phyloP scores from a whole-genome alignment of 2,888 invertebrate species.

The Folsomia candida region DNA sequence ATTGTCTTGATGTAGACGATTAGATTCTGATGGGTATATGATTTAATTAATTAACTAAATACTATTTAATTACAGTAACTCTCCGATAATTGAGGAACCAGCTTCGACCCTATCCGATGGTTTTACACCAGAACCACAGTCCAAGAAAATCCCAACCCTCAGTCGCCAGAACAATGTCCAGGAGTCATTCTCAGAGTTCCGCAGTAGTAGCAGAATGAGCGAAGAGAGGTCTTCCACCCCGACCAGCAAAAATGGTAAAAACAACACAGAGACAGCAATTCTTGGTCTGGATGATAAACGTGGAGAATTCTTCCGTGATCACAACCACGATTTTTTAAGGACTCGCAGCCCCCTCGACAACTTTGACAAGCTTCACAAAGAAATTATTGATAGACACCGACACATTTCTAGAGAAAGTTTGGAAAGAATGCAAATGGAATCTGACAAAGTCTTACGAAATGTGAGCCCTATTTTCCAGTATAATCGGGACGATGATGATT shows the following conservation, averaged over 20 bases:
- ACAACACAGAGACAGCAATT: not conserved
- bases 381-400: not conserved
- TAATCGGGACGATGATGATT: not conserved
- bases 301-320: not conserved
- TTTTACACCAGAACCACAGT: not conserved
- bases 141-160: not conserved
- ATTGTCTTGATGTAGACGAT: too few relatives aligned
- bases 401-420: not conserved
- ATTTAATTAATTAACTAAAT: not conserved
- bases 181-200: not conserved
- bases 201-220: slow-evolving; percentile 3
- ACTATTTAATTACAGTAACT: not conserved
- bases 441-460: not conserved
- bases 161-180: not conserved
- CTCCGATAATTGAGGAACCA: not conserved
- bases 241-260: not conserved
- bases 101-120: not conserved
- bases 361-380: not conserved
- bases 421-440: not conserved
- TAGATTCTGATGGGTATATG: too few relatives aligned
- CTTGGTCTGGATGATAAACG: not conserved
- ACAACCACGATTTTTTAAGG: not conserved
- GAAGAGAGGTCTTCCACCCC: not conserved
- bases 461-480: not conserved
- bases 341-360: too few relatives aligned